These are phyloP conservation scores for Sterna hirundo DNA, from an alignment of 2,113 vertebrate genomes.

Conservation along the genomic window DNA sequence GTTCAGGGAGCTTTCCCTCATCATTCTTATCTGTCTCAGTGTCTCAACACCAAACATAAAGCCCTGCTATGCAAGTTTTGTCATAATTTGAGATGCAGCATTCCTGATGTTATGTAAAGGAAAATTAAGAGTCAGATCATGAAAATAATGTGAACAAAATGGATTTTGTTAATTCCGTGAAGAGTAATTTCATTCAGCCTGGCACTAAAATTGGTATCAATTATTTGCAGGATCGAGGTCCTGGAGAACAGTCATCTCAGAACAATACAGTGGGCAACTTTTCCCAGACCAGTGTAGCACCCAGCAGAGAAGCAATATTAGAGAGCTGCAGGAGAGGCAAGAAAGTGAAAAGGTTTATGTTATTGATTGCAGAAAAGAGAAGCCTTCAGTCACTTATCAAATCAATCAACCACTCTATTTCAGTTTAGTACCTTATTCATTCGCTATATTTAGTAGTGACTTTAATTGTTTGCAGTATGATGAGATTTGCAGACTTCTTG, in stretches of 20 bases:
- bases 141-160: neutral
- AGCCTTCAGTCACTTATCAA: neutral
- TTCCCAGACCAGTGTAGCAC: neutral
- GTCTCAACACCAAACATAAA: neutral
- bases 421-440: neutral
- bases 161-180: neutral
- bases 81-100: neutral
- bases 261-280: neutral
- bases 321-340: constrained; percentile 6
- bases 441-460: neutral
- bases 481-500: constrained; percentile 2
- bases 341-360: constrained; percentile 23
- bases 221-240: neutral
- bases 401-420: constrained; percentile 15
- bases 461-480: neutral
- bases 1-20: neutral
- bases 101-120: neutral
- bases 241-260: neutral
- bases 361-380: constrained; percentile 20
- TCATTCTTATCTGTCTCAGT: neutral
- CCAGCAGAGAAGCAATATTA: constrained; percentile 46
- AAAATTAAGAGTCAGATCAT: neutral
- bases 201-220: neutral
- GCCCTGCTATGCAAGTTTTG: neutral
- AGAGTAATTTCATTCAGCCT: neutral